These are phyloP conservation scores for Solea senegalensis DNA, from an alignment of 2,113 vertebrate species.

Conservation along the genomic window DNA sequence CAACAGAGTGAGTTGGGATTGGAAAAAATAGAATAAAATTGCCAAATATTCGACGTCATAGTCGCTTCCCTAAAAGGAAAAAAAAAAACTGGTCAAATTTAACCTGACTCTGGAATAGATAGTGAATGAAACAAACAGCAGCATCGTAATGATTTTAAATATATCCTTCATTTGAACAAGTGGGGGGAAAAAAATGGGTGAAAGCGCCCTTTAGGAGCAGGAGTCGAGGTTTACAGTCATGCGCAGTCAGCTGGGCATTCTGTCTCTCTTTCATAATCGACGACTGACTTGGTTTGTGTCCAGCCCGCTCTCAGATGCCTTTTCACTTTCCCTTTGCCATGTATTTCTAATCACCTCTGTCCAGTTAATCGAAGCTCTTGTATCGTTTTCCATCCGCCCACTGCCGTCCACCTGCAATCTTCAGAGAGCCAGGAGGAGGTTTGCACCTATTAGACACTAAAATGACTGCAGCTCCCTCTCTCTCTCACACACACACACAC, in stretches of 20 bases:
- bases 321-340: neutral
- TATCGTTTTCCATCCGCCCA: constrained; percentile 7
- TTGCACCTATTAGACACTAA: neutral
- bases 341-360: constrained; percentile 1
- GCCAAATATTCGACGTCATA: too few relatives aligned
- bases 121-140: too few relatives aligned
- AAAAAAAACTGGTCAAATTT: too few relatives aligned
- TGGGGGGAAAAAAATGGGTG: too few relatives aligned
- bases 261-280: constrained; percentile 25
- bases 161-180: too few relatives aligned
- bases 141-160: too few relatives aligned
- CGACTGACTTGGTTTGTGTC: constrained; percentile 11
- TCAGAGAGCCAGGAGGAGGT: constrained; percentile 19
- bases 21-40: too few relatives aligned
- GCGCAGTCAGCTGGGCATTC: constrained; percentile 17
- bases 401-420: neutral
- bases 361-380: neutral
- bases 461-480: neutral
- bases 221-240: constrained; percentile 51
- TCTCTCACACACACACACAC: neutral
- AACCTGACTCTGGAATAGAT: too few relatives aligned
- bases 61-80: too few relatives aligned
- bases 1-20: too few relatives aligned
- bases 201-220: neutral
- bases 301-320: neutral